Evolutionary conservation across 2,113 vertebrate species (phyloP).

Genomic region (Leptobrachium leishanense): DNA sequence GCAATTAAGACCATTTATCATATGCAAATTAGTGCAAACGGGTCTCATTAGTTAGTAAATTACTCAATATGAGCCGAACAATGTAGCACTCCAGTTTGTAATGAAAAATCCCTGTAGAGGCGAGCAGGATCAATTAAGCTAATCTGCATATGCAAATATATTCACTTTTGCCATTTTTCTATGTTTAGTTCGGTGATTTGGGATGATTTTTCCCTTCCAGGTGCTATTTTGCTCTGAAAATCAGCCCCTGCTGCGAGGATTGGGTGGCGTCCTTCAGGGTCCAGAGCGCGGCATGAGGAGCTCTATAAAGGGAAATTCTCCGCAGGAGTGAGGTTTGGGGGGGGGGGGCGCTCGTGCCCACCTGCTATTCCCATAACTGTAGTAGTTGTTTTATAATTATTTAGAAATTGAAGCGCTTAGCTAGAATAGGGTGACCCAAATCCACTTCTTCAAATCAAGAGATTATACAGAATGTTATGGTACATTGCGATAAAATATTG

Average conservation of each 20-base stretch:
- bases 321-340: not conserved
- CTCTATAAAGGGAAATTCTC: slow-evolving; percentile 11
- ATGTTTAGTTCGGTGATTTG: slow-evolving; percentile 80
- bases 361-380: no score
- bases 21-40: slow-evolving; percentile 89
- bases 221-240: slow-evolving; percentile 49
- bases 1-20: slow-evolving; percentile 89
- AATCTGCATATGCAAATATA: slow-evolving; percentile 86
- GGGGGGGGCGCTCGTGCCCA: not conserved
- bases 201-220: slow-evolving; percentile 64
- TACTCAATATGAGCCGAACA: slow-evolving; percentile 88
- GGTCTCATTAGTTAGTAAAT: slow-evolving; percentile 89
- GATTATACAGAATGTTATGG: no score
- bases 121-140: slow-evolving; percentile 86
- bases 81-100: slow-evolving; percentile 88
- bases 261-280: slow-evolving; percentile 29
- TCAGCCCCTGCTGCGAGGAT: slow-evolving; percentile 45
- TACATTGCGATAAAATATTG: no score
- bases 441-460: no score
- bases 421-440: no score
- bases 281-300: slow-evolving; percentile 13
- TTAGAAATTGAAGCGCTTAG: no score
- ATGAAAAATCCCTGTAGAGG: slow-evolving; percentile 89
- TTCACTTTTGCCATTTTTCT: slow-evolving; percentile 79
- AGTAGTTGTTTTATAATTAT: no score